Conservation (phyloP, 2,113 vertebrate genomes). For the Tringa solitaria region DNA sequence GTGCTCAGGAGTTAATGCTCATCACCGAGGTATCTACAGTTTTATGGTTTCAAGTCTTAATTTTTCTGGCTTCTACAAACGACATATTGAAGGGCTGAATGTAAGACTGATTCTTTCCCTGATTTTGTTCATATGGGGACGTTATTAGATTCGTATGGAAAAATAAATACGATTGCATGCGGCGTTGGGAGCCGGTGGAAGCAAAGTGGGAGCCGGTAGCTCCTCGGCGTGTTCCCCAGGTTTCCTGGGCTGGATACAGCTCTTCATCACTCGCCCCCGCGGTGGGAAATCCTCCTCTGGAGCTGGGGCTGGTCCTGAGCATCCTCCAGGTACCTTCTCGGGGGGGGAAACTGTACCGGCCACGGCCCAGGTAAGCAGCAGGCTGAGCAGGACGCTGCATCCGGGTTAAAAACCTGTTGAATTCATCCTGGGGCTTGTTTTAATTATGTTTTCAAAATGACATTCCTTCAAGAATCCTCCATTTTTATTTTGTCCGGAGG, state of each 20-base stretch:
- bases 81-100: not conserved
- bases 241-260: accelerated
- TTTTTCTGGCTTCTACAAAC: not conserved
- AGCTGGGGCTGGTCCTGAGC: not conserved
- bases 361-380: not conserved
- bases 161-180: not conserved
- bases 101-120: not conserved
- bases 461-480: not conserved
- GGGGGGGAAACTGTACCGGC: accelerated
- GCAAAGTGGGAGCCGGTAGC: not conserved
- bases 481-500: no score
- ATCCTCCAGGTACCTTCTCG: not conserved
- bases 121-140: no score
- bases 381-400: accelerated
- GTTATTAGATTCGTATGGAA: not conserved
- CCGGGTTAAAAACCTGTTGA: no score
- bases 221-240: accelerated
- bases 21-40: not conserved
- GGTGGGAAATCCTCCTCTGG: not conserved
- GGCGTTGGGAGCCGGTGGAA: no score
- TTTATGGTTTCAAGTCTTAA: not conserved
- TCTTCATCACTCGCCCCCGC: accelerated
- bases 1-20: not conserved
- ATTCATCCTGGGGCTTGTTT: no score
- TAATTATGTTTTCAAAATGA: not conserved